phyloP scores from a whole-genome alignment of 2,888 invertebrate genomes.

The Timema cristinae region DNA sequence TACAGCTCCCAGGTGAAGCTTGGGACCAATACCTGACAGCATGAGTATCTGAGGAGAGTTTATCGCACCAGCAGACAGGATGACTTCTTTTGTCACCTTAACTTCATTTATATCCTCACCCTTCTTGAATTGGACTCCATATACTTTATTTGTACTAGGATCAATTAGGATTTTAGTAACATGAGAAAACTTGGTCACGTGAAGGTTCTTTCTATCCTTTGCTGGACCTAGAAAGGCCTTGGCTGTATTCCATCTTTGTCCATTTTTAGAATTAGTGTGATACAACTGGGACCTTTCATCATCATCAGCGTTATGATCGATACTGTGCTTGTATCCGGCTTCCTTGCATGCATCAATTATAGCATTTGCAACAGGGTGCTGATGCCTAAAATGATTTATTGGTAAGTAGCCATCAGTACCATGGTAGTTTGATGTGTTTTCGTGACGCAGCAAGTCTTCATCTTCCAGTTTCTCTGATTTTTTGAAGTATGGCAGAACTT shows the following conservation, averaged over 20 bases:
- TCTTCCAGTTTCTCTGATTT: constrained; percentile 65
- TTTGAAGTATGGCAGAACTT: constrained; percentile 45
- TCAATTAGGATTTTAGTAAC: constrained; percentile 73
- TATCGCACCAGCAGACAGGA: constrained; percentile 85
- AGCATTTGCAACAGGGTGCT: constrained; percentile 39
- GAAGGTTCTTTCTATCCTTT: constrained; percentile 59
- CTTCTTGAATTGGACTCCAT: constrained; percentile 74
- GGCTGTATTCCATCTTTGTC: constrained; percentile 42
- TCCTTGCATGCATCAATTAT: constrained; percentile 41
- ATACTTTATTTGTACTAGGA: constrained; percentile 66
- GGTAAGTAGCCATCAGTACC: constrained; percentile 40
- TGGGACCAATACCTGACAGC: constrained; percentile 85
- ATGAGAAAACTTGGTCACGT: constrained; percentile 74
- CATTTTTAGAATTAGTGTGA: constrained; percentile 41
- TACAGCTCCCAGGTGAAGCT: constrained; percentile 45
- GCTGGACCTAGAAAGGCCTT: constrained; percentile 38
- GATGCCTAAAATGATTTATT: constrained; percentile 40
- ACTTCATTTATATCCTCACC: constrained; percentile 66
- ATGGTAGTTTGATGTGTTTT: constrained; percentile 30
- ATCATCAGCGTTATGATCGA: constrained; percentile 41
- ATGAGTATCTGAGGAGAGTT: constrained; percentile 92
- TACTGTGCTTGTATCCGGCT: constrained; percentile 44
- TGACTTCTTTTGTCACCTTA: constrained; percentile 75
- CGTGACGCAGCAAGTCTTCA: neutral
- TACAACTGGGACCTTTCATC: constrained; percentile 42